A percentile compares a stretch with the other conserved stretches of the same genome.
These are phyloP conservation scores for Saguinus midas DNA, from an alignment of 2,113 vertebrate genomes.

Conservation along the genomic window DNA sequence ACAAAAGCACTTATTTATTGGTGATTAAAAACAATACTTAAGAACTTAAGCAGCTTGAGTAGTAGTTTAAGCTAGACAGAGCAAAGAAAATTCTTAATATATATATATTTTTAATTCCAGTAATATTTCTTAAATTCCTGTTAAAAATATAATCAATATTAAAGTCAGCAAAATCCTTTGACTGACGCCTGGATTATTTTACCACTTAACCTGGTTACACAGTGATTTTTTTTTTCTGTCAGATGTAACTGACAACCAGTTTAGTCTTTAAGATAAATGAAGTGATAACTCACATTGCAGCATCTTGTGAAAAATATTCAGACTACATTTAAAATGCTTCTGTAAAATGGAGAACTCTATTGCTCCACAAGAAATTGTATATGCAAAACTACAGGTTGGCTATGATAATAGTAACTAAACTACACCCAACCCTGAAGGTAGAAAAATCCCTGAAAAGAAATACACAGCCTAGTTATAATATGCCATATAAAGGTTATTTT, in stretches of 20 bases:
- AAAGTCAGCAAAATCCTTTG: conserved; percentile 68
- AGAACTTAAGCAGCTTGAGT: conserved; percentile 48
- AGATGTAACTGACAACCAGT: conserved; percentile 66
- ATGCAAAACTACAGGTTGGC: conserved; percentile 61
- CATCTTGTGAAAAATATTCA: conserved; percentile 67
- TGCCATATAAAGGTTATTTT: conserved; percentile 44
- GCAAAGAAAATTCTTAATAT: conserved; percentile 67
- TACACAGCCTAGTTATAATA: conserved; percentile 68
- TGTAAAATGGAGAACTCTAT: conserved; percentile 31
- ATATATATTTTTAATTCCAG: conserved; percentile 67
- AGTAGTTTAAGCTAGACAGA: conserved; percentile 67
- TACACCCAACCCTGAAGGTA: conserved; percentile 68
- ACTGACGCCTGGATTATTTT: conserved; percentile 59
- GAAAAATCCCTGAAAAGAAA: conserved; percentile 60
- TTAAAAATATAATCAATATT: conserved; percentile 74
- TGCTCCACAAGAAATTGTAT: conserved; percentile 56
- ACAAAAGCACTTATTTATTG: conserved; percentile 65
- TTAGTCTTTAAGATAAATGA: conserved; percentile 74
- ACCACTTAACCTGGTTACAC: conserved; percentile 67
- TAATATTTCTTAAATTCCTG: conserved; percentile 74
- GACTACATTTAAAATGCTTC: conserved; percentile 66
- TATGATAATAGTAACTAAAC: conserved; percentile 61
- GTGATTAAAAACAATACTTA: conserved; percentile 69
- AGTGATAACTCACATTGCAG: conserved; percentile 67
- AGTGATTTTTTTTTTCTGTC: conserved; percentile 61